Evolutionary conservation across 37 sponge, comb jelly and placozoan genomes (phyloP), one percentile per base, ranked within the genome.

Genomic region (Crambe crambe): DNA sequence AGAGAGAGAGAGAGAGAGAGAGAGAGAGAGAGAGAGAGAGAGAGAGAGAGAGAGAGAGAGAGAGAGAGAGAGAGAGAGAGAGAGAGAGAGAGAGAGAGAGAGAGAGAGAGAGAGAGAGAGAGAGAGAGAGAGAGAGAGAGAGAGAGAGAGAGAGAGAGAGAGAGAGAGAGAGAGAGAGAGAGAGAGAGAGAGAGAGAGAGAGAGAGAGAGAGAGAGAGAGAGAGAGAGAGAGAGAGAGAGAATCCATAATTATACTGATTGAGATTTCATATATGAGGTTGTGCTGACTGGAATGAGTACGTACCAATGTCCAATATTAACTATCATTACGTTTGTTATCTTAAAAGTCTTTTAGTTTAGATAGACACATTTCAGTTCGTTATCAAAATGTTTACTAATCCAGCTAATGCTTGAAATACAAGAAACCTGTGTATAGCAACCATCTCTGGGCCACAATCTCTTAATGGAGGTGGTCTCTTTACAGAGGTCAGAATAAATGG

Each of bases 1-100:
- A 78, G 38, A 78, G 79, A 65, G 79, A 78, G 79, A 65, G 68
- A 78, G 79, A 78, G 79, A 65, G 68, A 78, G 79, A 78, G 79
- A 65, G 68, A 78, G 68, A 78, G 79, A 65, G 68, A 78, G 79
- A 78, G 79, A 65, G 79, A 78, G 68, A 78, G 38, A 78, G 79
- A 65, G 79, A 78, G 79, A 65, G 68, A 78, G 79, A 78, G 79
- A 65, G 68, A 78, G 79, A 78, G 79, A 65, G 68, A 78, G 68
- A 78, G 79, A 65, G 68, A 78, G 79, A 78, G 79, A 65, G 79
- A 78, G 68, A 78, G 38, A 78, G 68, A 64, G 51, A 78, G 68
- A 39, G 79, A 64, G 79, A 66, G 79, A 78, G 79, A 39, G 79
- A 78, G 51, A 47, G 51, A 47, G 51, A 47, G 51, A 47, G 51